Conservation (phyloP, 2,113 vertebrate species). For the Mormyrus lacerda region DNA sequence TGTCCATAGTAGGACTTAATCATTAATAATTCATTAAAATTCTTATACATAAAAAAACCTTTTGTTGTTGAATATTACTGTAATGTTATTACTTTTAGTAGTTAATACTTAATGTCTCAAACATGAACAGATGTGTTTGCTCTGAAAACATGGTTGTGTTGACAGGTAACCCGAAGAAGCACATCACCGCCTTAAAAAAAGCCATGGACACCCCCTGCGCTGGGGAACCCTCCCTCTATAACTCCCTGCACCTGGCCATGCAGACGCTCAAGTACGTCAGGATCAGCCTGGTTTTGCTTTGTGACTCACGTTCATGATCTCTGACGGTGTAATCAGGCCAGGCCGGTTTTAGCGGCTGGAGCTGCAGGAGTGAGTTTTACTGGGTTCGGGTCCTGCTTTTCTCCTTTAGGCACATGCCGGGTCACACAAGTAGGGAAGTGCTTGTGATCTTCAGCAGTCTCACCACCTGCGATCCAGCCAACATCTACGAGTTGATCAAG, state of each 20-base stretch:
- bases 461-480: constrained; percentile 91
- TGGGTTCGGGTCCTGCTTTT: constrained; percentile 23
- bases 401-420: constrained; percentile 83
- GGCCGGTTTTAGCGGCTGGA: not conserved
- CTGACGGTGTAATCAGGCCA: not conserved
- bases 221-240: constrained; percentile 93
- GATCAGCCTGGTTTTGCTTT: not conserved
- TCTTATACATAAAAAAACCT: not conserved
- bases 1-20: not conserved
- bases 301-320: not conserved
- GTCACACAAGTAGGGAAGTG: constrained; percentile 90
- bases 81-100: not conserved
- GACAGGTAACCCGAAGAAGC: constrained; percentile 86
- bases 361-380: not conserved
- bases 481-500: constrained; percentile 92
- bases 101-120: not conserved
- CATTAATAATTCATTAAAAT: not conserved
- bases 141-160: constrained; percentile 14
- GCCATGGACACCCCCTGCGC: constrained; percentile 75
- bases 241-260: constrained; percentile 81
- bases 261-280: constrained; percentile 83
- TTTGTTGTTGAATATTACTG: not conserved
- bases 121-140: not conserved
- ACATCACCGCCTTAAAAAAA: constrained; percentile 78
- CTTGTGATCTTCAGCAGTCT: constrained; percentile 91